Base-by-base conservation (phyloP, 2,797 vertebrate genomes). In the Acropternis orthonyx region DNA sequence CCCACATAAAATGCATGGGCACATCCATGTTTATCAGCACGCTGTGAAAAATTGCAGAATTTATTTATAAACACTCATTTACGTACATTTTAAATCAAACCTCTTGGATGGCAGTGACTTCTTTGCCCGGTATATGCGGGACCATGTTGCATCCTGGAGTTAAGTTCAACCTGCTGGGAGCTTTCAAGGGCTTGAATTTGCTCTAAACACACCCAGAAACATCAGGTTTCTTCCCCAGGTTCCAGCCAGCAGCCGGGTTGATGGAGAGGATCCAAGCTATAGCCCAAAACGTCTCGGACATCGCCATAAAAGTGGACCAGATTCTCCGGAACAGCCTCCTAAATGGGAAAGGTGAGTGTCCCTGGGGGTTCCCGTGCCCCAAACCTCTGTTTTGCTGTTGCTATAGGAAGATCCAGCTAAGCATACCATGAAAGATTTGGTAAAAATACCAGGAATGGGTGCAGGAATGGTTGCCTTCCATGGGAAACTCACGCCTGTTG, bases 191-290 rank as follows among this genome's bases (percentile, higher is more conserved):
- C 1, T 8, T 3, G n/a, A 56, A 48, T 76, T 67, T 5, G 6
- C 74, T 82, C 4, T 37, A 39, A 54, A 46, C 55, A 44, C 63
- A 30, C 16, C 14, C 49, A 82, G 77, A 85, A 43, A 37, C 36
- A 88, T 18, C 15, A 27, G 22, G 26, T 82, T n/a, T 48, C 78
- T 44, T 26, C 12, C 39, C 74, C 65, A 99, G 99, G 97, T 98
- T 99, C 92, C 98, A 99, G 92, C 84, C 97, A 10, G 98, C 98
- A 43, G 97, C 98, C 0, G 97, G 98, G 76, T 95, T 99, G 95
- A 98, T 99, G 98, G 99, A 99, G 97, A 98, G 98, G 95, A 99
- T 99, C 97, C 99, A 99, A 97, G 99, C 99, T 77, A 99, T 99
- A n/a, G 99, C 99, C 79, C 99, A 99, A 96, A 99, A 99, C 4